Percentiles rank a stretch among this genome's conserved stretches.
These are phyloP conservation scores for Drosophila nr. perissopoda DNA, from an alignment of 2,888 invertebrate species.

Conservation along the genomic window DNA sequence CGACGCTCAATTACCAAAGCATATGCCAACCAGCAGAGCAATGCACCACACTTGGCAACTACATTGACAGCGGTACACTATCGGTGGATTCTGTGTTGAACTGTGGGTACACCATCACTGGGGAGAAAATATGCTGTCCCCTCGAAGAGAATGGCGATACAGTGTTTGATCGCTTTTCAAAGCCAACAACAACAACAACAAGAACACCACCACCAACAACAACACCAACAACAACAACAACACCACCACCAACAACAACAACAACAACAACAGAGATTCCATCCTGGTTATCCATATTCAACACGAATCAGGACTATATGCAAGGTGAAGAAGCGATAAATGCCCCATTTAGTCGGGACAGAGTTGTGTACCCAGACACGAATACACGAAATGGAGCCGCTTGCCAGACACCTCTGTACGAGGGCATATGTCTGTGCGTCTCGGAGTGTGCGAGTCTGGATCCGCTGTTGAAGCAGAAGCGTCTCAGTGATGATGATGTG, in stretches of 20 bases:
- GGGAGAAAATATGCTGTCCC: conserved; percentile 67
- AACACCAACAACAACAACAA: conserved; percentile 11
- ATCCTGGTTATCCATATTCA: conserved; percentile 57
- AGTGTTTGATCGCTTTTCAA: background rate
- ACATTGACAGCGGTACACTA: conserved; percentile 35
- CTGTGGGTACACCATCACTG: conserved; percentile 53
- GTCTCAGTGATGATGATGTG: conserved; percentile 52
- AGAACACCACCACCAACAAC: background rate
- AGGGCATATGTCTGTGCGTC: conserved; percentile 47
- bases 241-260: background rate
- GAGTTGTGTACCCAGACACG: conserved; percentile 9
- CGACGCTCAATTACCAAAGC: conserved; percentile 56
- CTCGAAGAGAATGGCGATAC: background rate
- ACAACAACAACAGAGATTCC: conserved; percentile 10
- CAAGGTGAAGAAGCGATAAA: conserved; percentile 3
- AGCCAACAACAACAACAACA: background rate
- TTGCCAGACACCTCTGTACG: conserved; percentile 63
- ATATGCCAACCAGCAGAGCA: conserved; percentile 47
- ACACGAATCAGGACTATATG: conserved; percentile 55
- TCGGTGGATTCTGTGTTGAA: conserved; percentile 20
- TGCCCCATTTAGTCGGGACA: background rate
- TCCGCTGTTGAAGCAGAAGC: conserved; percentile 46
- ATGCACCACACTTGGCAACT: conserved; percentile 41
- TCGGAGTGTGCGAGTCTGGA: conserved; percentile 53
- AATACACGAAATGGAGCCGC: background rate